Conservation (phyloP, 2,888 invertebrate species). For the Caenorhabditis sp. region DNA sequence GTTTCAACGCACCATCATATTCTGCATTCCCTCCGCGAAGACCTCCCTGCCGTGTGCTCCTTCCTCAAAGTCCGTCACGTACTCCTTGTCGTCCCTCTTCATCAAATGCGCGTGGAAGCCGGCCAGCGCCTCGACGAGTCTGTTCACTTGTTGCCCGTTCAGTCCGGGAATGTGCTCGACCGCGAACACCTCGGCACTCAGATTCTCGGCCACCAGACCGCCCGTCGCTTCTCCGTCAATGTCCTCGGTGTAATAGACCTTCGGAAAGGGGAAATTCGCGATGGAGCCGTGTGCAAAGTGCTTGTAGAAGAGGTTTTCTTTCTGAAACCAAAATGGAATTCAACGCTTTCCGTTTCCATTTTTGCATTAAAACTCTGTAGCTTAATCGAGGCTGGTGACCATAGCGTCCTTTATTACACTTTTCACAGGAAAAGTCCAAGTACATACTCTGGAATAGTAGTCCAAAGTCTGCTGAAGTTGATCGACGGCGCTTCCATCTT, state of each 20-base stretch:
- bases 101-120: constrained; percentile 29
- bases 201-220: constrained; percentile 44
- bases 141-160: constrained; percentile 16
- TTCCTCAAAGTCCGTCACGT: constrained; percentile 24
- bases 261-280: constrained; percentile 35
- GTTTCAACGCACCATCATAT: constrained; percentile 8
- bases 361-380: background rate
- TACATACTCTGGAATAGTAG: constrained; percentile 16
- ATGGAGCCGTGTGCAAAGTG: constrained; percentile 14
- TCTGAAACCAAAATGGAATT: constrained; percentile 2
- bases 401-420: too few relatives aligned
- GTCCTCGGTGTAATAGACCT: constrained; percentile 40
- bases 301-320: constrained; percentile 48
- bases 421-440: background rate
- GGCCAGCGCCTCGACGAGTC: constrained; percentile 34
- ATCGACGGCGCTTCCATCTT: background rate
- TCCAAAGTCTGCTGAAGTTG: background rate
- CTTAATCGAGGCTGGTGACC: too few relatives aligned
- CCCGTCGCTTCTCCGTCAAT: constrained; percentile 19
- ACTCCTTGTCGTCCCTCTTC: constrained; percentile 17
- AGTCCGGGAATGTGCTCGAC: constrained; percentile 47
- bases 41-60: constrained; percentile 31
- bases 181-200: constrained; percentile 9
- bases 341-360: background rate
- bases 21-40: constrained; percentile 13